Percentiles rank a stretch among this genome's conserved stretches.
These are phyloP conservation scores for Zosterops borbonicus DNA, from an alignment of 2,113 vertebrate species.

Conservation along the genomic window DNA sequence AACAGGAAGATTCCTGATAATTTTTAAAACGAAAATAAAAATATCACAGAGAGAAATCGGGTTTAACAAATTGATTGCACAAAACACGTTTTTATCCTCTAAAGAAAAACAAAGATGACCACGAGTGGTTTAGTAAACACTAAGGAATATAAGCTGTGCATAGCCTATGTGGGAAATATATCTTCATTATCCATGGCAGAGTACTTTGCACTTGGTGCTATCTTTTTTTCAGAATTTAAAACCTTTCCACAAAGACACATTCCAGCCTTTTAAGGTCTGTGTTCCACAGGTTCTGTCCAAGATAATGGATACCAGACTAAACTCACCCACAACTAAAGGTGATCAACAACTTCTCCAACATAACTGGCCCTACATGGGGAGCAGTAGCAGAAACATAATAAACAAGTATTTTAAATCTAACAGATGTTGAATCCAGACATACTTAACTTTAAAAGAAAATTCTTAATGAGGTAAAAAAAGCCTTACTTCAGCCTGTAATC, in stretches of 20 bases:
- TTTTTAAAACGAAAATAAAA: neutral
- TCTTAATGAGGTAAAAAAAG: conserved; percentile 26
- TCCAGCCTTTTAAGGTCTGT: neutral
- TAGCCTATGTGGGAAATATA: neutral
- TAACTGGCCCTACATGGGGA: neutral
- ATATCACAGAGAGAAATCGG: accelerated
- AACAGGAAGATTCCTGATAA: neutral
- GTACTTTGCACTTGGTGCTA: neutral
- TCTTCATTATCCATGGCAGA: conserved; percentile 8
- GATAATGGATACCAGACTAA: neutral
- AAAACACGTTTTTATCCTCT: neutral
- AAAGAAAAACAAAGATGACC: neutral
- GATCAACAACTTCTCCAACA: neutral
- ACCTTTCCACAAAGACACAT: neutral
- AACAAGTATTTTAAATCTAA: neutral
- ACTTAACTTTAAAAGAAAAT: conserved; percentile 37
- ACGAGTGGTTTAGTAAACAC: neutral
- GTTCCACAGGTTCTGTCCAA: conserved; percentile 29
- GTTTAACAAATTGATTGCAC: neutral
- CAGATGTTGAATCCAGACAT: conserved; percentile 1
- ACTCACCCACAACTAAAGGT: neutral
- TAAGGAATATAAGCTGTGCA: neutral
- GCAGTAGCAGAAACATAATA: neutral
- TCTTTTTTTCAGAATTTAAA: conserved; percentile 21
- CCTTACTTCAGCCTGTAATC: conserved; percentile 52